These are phyloP conservation scores for Lucinisca nassula DNA, from an alignment of 2,888 invertebrate genomes.

Conservation along the genomic window DNA sequence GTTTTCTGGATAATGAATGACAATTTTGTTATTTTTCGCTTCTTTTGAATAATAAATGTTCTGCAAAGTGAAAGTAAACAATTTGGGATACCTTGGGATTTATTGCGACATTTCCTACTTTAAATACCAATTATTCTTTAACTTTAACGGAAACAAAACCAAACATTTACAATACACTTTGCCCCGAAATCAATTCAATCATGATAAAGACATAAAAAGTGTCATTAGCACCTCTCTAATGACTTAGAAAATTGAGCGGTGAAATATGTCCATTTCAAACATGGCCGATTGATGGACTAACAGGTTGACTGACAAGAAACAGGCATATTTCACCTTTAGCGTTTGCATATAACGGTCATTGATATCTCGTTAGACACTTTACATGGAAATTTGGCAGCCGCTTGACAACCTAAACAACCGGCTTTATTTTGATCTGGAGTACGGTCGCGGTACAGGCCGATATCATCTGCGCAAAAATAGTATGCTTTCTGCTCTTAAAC, in stretches of 20 bases:
- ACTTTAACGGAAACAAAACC: background rate
- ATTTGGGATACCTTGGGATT: background rate
- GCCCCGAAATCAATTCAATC: slow-evolving; percentile 2
- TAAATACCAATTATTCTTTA: background rate
- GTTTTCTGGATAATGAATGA: background rate
- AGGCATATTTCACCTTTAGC: slow-evolving; percentile 12
- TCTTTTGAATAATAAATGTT: background rate
- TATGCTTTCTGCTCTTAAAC: no score
- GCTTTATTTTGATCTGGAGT: background rate
- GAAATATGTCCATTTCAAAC: slow-evolving; percentile 16
- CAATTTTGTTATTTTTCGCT: background rate
- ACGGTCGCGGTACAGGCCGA: no score
- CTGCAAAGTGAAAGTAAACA: background rate
- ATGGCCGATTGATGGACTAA: slow-evolving; percentile 56
- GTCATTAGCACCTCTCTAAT: background rate
- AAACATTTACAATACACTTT: background rate
- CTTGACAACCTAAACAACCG: slow-evolving; percentile 65
- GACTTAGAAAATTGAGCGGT: slow-evolving; percentile 3
- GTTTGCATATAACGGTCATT: background rate
- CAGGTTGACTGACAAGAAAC: slow-evolving; percentile 61
- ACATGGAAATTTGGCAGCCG: slow-evolving; percentile 49
- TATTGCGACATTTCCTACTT: background rate
- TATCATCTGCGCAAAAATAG: no score
- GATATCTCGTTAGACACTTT: slow-evolving; percentile 1
- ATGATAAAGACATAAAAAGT: slow-evolving; percentile 6